Base-by-base conservation (phyloP, 2,888 invertebrate species). In the Eristalis pertinax region DNA sequence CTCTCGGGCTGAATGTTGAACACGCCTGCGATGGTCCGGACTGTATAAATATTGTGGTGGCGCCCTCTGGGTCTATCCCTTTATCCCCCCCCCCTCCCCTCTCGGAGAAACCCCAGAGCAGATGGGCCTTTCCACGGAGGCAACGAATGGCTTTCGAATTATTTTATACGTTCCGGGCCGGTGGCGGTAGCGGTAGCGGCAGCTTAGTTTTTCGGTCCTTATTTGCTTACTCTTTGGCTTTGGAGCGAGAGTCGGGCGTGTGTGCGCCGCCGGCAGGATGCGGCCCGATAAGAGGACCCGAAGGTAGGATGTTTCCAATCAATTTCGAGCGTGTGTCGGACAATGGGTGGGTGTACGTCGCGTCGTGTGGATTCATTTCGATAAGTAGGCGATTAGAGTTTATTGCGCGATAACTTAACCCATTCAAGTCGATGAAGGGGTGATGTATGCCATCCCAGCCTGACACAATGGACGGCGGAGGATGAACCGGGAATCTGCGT, bases 311-410 rank as follows among this genome's bases (percentile, higher is more conserved):
- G 62, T 22, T 68, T 73, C 73, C 80, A 73, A 80, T 80, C 68
- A 79, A 67, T 67, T 79, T 43, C 26, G 8, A 19, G 50, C 50
- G 19, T 19, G 50, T 50, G 50, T 50, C 50, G 50, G 43, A 43
- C n/a, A n/a, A 19, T 38, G 35, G 19, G 22, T 43, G 22, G 22
- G 15, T 41, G 22, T 10, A n/a, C n/a, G 35, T 56, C 56, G 65
- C n/a, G 35, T 56, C 56, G 65, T 63, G 72, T 72, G 72, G 72
- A 65, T 60, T 63, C 58, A 65, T 79, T 77, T 67, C 72, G 72
- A 79, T 80, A 56, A 80, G 73, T 73, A 67, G 73, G 74, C 67
- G 73, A 68, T 73, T 74, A 72, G 29, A 65, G 32, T 70, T 78
- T 78, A 78, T 72, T 70, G 58, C 32, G 56, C 78, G 78, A 78